Evolutionary conservation across 2,888 invertebrate species (phyloP), one percentile per base, ranked within the genome.

Genomic region (Chrysodeixis includens): DNA sequence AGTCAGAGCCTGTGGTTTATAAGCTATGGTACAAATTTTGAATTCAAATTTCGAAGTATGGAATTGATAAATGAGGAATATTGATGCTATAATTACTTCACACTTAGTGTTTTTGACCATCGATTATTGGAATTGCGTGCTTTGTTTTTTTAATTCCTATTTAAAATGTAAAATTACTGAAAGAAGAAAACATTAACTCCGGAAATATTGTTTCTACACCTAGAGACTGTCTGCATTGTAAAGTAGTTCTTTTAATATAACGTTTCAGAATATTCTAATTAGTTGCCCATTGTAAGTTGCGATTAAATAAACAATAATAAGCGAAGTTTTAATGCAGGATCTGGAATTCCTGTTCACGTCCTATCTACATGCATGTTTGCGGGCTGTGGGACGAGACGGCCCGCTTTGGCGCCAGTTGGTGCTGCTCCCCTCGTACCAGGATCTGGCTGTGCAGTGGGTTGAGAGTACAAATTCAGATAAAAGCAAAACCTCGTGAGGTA

Each of bases 371-470:
- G 18, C 83, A 88, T 22, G 87, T 83, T 66, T 89, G 89, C 67
- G 90, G 90, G 0, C 62, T 93, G 3, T 92, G 90, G 89, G 80
- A 87, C 26, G 89, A 87, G 0, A 81, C 70, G 0, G 88, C 86
- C 2, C 82, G 86, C 2, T 76, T 88, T 5, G 92, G 92, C 0
- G 92, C 92, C 0, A 85, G 84, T 51, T 93, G 92, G 92, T 53
- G 69, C 18, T 87, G 87, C 66, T 85, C 75, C 20, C 93, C 93
- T 4, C 86, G 82, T n/a, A 92, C 87, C 4, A 86, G 91, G 71
- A 82, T 89, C 60, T 83, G 84, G 30, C 62, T 93, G 16, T 86
- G 92, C 3, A 88, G 93, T 44, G 94, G 94, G 1, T 72, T 93
- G 12, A 78, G 60, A 6, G 80, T 83, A 4, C 78, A 84, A 16